These are phyloP conservation scores for Meghimatium bilineatum DNA, from an alignment of 2,888 invertebrate species.

Conservation along the genomic window DNA sequence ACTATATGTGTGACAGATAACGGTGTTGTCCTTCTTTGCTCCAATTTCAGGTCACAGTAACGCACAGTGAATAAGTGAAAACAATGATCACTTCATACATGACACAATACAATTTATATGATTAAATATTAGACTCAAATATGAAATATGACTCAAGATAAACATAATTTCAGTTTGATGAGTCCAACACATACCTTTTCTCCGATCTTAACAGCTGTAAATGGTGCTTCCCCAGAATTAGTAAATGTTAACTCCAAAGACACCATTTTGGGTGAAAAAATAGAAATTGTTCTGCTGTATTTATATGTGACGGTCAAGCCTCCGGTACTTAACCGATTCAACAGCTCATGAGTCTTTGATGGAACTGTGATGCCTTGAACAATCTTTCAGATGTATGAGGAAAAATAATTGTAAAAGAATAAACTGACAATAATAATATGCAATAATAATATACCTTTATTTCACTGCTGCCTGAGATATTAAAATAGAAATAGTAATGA, in stretches of 20 bases:
- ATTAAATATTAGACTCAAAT: too few relatives aligned
- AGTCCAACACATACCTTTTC: slow-evolving; percentile 82
- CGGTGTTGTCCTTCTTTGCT: background rate
- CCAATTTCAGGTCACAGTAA: background rate
- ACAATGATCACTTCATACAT: too few relatives aligned
- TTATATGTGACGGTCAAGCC: slow-evolving; percentile 78
- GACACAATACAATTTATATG: background rate
- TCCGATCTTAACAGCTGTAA: slow-evolving; percentile 84
- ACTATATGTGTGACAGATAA: background rate
- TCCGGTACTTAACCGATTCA: slow-evolving; percentile 74
- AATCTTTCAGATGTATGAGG: slow-evolving; percentile 30
- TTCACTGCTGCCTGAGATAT: background rate
- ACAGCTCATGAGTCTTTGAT: slow-evolving; percentile 77
- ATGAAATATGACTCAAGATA: background rate
- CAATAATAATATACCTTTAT: background rate
- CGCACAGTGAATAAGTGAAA: background rate
- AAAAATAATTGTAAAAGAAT: background rate
- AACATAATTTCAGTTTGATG: background rate
- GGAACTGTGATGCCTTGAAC: slow-evolving; percentile 79
- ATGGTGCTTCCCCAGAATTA: slow-evolving; percentile 84
- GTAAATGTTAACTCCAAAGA: slow-evolving; percentile 88
- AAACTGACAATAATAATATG: background rate
- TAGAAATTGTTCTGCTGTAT: slow-evolving; percentile 74
- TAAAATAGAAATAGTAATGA: too few relatives aligned
- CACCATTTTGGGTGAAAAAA: slow-evolving; percentile 88